These are phyloP conservation scores for Gymnopithys bicolor DNA, from an alignment of 2,797 vertebrate genomes.

Conservation along the genomic window DNA sequence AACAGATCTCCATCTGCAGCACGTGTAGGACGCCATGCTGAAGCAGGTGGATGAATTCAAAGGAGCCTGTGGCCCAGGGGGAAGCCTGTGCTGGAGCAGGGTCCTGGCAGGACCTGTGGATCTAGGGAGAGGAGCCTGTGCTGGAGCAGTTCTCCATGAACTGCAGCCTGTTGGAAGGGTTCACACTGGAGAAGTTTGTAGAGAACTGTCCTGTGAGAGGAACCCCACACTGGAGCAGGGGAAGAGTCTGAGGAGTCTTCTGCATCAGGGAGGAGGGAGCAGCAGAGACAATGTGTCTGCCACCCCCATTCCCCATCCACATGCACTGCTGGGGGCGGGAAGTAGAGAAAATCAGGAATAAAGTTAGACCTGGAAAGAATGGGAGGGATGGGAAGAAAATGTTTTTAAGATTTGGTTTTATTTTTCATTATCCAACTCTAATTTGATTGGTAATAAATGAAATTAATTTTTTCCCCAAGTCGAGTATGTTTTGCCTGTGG, in stretches of 20 bases:
- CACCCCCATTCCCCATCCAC: neutral
- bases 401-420: neutral
- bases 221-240: neutral
- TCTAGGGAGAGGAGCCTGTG: neutral
- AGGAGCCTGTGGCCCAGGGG: neutral
- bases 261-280: neutral
- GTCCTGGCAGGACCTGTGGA: neutral
- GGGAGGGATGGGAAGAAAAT: neutral
- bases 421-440: neutral
- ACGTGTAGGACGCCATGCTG: fast-evolving
- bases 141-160: neutral
- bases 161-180: neutral
- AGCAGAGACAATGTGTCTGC: neutral
- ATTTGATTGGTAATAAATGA: neutral
- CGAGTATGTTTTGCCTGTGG: neutral
- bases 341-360: neutral
- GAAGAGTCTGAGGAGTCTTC: neutral
- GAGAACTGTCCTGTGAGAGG: neutral
- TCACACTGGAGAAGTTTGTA: neutral
- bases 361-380: neutral
- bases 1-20: neutral
- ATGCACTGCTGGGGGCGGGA: neutral
- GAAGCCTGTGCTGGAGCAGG: neutral
- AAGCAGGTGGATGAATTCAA: neutral
- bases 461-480: neutral